A percentile compares a stretch with the other conserved stretches of the same genome.
phyloP scores from a whole-genome alignment of 1,140 invertebrate genomes.

The Dolichoris vasculosae region DNA sequence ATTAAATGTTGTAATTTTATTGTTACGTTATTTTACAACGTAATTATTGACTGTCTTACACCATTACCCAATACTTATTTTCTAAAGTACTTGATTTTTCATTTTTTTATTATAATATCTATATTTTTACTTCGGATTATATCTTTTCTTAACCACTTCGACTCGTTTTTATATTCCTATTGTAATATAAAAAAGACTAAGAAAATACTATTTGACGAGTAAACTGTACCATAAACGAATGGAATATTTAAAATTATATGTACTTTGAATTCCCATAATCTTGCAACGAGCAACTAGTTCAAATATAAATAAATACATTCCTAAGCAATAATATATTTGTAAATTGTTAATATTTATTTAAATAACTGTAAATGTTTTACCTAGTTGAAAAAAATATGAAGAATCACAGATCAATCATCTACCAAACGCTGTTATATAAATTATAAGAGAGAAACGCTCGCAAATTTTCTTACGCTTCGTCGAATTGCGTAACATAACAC shows the following conservation, averaged over 20 bases:
- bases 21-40: neutral
- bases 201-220: neutral
- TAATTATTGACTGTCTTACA: neutral
- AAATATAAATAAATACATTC: neutral
- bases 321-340: neutral
- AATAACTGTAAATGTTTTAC: neutral
- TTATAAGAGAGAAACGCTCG: neutral
- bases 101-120: constrained; percentile 8
- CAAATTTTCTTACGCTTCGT: constrained; percentile 19
- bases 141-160: neutral
- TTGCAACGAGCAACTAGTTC: neutral
- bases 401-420: constrained; percentile 2
- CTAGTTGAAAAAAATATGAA: neutral
- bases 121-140: neutral
- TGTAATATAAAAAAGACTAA: neutral
- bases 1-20: constrained; percentile 15
- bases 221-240: neutral
- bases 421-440: constrained; percentile 26
- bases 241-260: neutral
- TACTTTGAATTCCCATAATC: neutral
- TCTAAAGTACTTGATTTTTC: neutral
- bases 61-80: constrained; percentile 14
- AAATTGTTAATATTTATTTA: neutral
- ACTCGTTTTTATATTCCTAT: neutral
- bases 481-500: constrained; percentile 25